Evolutionary conservation across 2,888 invertebrate species (phyloP).

Genomic region (Lycophotia porphyrea): DNA sequence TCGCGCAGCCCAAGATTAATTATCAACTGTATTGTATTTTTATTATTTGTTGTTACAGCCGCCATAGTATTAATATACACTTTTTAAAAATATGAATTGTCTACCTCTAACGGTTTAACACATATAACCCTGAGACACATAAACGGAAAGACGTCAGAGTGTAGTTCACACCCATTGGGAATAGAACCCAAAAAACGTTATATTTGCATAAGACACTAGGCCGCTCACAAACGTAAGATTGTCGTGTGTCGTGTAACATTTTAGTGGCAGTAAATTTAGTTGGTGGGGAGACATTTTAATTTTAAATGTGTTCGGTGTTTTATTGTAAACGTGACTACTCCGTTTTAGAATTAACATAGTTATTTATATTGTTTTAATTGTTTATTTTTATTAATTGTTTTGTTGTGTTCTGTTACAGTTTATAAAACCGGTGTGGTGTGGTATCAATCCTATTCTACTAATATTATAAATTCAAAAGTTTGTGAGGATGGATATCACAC

Average conservation of each 20-base stretch:
- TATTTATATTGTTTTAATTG: conserved; percentile 28
- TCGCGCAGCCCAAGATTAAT: too few relatives aligned
- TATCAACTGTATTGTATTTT: too few relatives aligned
- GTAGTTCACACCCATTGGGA: neutral
- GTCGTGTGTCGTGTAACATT: conserved; percentile 48
- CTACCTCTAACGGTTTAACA: too few relatives aligned
- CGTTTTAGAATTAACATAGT: conserved; percentile 36
- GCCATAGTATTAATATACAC: too few relatives aligned
- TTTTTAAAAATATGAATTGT: too few relatives aligned
- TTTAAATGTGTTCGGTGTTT: conserved; percentile 27
- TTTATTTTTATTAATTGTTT: conserved; percentile 39
- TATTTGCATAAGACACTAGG: conserved; percentile 73
- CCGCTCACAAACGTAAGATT: conserved; percentile 54
- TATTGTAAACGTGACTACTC: conserved; percentile 31
- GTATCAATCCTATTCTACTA: too few relatives aligned
- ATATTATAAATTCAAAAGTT: too few relatives aligned
- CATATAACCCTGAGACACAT: neutral
- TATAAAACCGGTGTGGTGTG: neutral
- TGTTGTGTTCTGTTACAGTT: conserved; percentile 6
- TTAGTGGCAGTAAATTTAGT: conserved; percentile 45
- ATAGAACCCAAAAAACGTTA: conserved; percentile 43
- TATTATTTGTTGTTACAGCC: too few relatives aligned
- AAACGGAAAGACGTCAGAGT: neutral
- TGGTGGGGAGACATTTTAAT: conserved; percentile 28
- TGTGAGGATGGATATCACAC: too few relatives aligned